These are phyloP conservation scores for Eupithecia dodoneata DNA, from an alignment of 2,888 invertebrate genomes.

Conservation along the genomic window DNA sequence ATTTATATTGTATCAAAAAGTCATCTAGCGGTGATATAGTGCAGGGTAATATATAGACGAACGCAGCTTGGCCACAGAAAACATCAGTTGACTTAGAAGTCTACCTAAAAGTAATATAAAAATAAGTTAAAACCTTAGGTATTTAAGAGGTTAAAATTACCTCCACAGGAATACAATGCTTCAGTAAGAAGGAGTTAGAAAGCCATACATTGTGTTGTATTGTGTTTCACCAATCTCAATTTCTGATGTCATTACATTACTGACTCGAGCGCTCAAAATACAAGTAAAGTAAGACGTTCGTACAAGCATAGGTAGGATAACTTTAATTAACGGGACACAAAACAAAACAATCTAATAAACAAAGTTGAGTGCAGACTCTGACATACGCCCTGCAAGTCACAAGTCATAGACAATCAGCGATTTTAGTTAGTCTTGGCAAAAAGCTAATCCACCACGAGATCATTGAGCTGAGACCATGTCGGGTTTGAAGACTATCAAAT, in stretches of 20 bases:
- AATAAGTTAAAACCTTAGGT: too few species aligned
- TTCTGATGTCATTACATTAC: not conserved
- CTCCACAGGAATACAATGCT: not conserved
- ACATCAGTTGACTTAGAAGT: too few species aligned
- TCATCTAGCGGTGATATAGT: too few species aligned
- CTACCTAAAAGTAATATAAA: too few species aligned
- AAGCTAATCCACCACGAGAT: not conserved
- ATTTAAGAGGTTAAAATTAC: too few species aligned
- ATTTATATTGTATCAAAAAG: too few species aligned
- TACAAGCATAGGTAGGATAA: slow-evolving; percentile 54
- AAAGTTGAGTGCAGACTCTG: slow-evolving; percentile 71
- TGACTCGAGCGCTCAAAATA: slow-evolving; percentile 40
- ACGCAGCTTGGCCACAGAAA: too few species aligned
- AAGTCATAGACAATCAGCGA: slow-evolving; percentile 41
- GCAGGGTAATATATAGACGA: too few species aligned
- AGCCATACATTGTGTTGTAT: too few species aligned
- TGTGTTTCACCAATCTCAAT: not conserved
- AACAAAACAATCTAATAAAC: slow-evolving; percentile 77
- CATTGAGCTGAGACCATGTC: too few species aligned
- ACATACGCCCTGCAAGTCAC: slow-evolving; percentile 43
- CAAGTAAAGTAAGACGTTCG: slow-evolving; percentile 49
- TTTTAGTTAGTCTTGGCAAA: not conserved
- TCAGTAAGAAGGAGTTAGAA: too few species aligned
- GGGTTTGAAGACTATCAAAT: too few species aligned
- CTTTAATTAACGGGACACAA: slow-evolving; percentile 67